These are phyloP conservation scores for Tadarida brasiliensis DNA, from an alignment of 2,797 vertebrate species.

Conservation along the genomic window DNA sequence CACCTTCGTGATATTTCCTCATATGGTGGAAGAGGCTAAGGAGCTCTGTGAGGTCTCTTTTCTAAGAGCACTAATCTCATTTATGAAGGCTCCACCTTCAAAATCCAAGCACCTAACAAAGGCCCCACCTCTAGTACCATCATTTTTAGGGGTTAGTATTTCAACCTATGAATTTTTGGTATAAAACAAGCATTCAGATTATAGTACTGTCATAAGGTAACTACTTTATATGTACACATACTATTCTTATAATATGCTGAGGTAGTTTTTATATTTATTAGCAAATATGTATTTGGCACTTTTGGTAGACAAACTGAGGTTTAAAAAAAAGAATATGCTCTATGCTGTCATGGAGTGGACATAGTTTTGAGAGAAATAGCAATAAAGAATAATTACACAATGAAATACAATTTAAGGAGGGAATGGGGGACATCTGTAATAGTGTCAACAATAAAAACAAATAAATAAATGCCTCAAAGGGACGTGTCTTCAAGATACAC, in stretches of 20 bases:
- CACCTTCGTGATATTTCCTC: background rate
- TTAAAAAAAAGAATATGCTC: background rate
- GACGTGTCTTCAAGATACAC: background rate
- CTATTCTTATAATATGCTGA: background rate
- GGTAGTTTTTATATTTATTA: background rate
- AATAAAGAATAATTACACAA: background rate
- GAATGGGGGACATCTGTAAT: background rate
- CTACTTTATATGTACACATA: background rate
- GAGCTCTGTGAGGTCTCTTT: background rate
- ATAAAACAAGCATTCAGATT: background rate
- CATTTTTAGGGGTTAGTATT: background rate
- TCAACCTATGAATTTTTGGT: background rate
- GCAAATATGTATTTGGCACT: background rate
- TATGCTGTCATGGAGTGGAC: background rate
- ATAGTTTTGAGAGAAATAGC: background rate
- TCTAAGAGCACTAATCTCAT: background rate
- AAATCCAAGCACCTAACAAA: background rate
- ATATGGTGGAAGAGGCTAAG: background rate
- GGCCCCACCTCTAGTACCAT: background rate
- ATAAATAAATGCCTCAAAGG: background rate
- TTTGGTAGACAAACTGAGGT: background rate
- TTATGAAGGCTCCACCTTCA: background rate
- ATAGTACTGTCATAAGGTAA: background rate
- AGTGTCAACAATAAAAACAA: background rate
- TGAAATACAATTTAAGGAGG: background rate